Percentiles rank a stretch among this genome's conserved stretches.
These are phyloP conservation scores for Petaurus breviceps DNA, from an alignment of 2,113 vertebrate species.

Conservation along the genomic window DNA sequence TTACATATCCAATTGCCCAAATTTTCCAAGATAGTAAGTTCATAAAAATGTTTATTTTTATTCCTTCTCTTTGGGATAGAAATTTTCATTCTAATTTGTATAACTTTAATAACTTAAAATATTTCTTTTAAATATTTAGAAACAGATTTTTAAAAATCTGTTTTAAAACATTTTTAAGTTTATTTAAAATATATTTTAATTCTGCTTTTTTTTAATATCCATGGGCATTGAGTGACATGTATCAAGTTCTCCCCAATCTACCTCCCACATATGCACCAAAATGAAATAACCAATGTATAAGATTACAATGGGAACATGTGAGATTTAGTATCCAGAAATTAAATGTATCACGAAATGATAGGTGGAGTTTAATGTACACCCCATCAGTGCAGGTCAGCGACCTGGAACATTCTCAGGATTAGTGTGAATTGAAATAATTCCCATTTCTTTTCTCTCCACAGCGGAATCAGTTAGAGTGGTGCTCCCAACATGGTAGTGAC, in stretches of 20 bases:
- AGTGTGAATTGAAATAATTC: conserved; percentile 75
- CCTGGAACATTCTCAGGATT: conserved; percentile 79
- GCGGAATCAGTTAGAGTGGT: conserved; percentile 68
- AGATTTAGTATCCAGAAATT: conserved; percentile 78
- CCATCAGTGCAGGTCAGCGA: conserved; percentile 71
- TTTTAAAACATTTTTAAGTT: background rate
- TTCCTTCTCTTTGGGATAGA: background rate
- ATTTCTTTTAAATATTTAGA: conserved; percentile 55
- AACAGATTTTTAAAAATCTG: background rate
- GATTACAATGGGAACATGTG: conserved; percentile 69
- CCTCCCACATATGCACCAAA: conserved; percentile 21
- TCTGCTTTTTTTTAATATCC: conserved; percentile 66
- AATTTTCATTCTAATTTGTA: conserved; percentile 40
- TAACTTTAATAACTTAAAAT: conserved; percentile 32
- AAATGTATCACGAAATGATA: conserved; percentile 79
- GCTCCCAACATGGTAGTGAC: conserved; percentile 60
- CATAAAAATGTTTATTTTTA: conserved; percentile 53
- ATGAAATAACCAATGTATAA: conserved; percentile 70
- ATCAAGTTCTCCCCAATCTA: conserved; percentile 60
- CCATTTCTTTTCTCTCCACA: conserved; percentile 63
- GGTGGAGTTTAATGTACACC: conserved; percentile 77
- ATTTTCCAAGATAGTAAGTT: conserved; percentile 38
- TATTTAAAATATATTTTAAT: conserved; percentile 56
- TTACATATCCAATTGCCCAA: conserved; percentile 65
- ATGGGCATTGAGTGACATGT: conserved; percentile 65